Base-by-base conservation (phyloP, 2,113 vertebrate species). In the Poecile atricapillus region DNA sequence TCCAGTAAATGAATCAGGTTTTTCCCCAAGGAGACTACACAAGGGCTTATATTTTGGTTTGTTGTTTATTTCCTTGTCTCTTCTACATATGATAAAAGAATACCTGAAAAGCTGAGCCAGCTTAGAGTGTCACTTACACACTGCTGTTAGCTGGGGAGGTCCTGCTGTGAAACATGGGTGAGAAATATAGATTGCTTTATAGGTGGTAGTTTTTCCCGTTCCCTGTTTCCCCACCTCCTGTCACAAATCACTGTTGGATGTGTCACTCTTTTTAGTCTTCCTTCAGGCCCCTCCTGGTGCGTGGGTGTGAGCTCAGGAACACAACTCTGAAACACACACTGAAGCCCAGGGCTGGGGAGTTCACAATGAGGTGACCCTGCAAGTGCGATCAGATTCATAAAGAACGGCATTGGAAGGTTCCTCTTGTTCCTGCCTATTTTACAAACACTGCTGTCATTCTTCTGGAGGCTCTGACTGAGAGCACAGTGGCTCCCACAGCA, bases 361-460 rank as follows among this genome's bases (percentile, higher is more conserved):
- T 89, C 74, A 62, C 59, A 65, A 4, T 63, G 13, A 58, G 43
- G 46, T 79, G 78, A 89, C 63, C 67, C 74, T 70, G 70, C 74
- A 76, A 39, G 35, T 92, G 78, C 91, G 91, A 89, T 91, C 78
- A 67, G 74, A 79, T 69, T 89, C 67, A 83, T 69, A 77, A 87
- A 55, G 79, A 74, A 8, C 0, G 0, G 22, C 28, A 9, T 1
- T 35, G 68, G 67, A 58, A 65, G 63, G 39, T 59, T 77, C 35
- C 63, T 91, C 43, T 58, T 89, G 64, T 89, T 93, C 37, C 64
- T 94, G 56, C 84, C 81, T 89, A 14, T 85, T 58, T 73, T 79
- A 88, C 74, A 91, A 69, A 69, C 49, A 46, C 22, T 67, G 82
- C 59, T 80, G 79, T 93, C 82, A 65, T n/a, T 88, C 52, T 76